Percentiles rank a stretch among this genome's conserved stretches.
Evolutionary conservation across 2,797 vertebrate species (phyloP).

Genomic region (Tamandua tetradactyla): DNA sequence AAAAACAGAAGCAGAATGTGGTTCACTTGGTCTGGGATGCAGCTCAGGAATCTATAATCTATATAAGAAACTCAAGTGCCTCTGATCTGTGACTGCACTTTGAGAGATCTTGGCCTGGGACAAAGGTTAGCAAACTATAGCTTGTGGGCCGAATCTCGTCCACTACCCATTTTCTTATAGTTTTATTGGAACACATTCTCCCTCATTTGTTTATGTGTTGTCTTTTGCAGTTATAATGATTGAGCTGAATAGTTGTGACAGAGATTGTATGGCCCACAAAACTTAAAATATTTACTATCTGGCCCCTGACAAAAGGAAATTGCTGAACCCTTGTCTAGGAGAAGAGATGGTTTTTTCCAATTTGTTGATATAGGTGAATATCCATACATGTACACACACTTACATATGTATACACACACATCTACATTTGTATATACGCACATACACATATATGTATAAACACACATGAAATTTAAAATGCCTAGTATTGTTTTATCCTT

Average conservation of each 20-base stretch:
- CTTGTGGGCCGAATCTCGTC: not conserved
- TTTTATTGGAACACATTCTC: not conserved
- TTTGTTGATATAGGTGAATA: not conserved
- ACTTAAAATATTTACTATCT: not conserved
- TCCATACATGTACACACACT: not conserved
- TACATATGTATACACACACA: not conserved
- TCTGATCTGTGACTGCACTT: not conserved
- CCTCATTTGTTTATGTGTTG: not conserved
- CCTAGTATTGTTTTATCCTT: not conserved
- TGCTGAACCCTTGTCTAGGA: not conserved
- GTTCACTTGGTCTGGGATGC: not conserved
- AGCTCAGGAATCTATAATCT: not conserved
- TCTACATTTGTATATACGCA: too few species aligned
- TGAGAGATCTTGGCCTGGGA: not conserved
- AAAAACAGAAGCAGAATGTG: not conserved
- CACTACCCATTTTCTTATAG: not conserved
- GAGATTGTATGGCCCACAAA: not conserved
- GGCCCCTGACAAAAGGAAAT: not conserved
- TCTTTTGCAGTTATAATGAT: not conserved
- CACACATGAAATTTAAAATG: not conserved
- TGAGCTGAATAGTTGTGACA: not conserved
- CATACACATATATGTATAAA: accelerated
- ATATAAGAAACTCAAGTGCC: not conserved
- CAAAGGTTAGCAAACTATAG: not conserved
- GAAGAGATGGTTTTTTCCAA: not conserved